These are phyloP conservation scores for Brenthis ino DNA, from an alignment of 2,888 invertebrate genomes.

Conservation along the genomic window DNA sequence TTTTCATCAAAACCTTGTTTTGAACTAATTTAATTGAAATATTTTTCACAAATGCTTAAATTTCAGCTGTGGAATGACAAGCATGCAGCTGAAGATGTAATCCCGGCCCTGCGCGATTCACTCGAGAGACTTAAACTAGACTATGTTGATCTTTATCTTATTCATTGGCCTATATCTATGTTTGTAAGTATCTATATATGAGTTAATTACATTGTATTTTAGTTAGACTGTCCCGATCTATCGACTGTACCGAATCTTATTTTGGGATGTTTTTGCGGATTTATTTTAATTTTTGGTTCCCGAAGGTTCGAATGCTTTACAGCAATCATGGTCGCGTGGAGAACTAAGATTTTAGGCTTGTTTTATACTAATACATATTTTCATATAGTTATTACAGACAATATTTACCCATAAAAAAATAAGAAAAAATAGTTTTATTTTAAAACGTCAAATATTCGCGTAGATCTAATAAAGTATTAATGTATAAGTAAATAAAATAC, in stretches of 20 bases:
- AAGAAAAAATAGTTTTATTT: too few relatives aligned
- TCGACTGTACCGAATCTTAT: too few relatives aligned
- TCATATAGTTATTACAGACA: too few relatives aligned
- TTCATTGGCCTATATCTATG: conserved; percentile 60
- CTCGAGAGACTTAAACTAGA: conserved; percentile 50
- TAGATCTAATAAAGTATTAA: too few relatives aligned
- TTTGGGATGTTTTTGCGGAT: too few relatives aligned
- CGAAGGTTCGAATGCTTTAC: background rate
- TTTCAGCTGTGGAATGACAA: conserved; percentile 61
- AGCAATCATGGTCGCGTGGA: too few relatives aligned
- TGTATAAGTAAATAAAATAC: background rate
- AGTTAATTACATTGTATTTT: too few relatives aligned
- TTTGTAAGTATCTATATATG: conserved; percentile 45
- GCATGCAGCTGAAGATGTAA: conserved; percentile 53
- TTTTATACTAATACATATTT: background rate
- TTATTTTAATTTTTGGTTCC: too few relatives aligned
- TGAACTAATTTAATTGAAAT: background rate
- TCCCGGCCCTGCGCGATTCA: conserved; percentile 58
- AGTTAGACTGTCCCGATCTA: too few relatives aligned
- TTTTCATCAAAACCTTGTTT: too few relatives aligned
- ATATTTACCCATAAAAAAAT: too few relatives aligned
- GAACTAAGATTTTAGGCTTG: background rate
- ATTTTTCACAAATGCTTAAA: background rate
- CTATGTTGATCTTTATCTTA: conserved; percentile 64
- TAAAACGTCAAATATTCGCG: too few relatives aligned